These are phyloP conservation scores for Hippopotamyrus pictus DNA, from an alignment of 2,797 vertebrate genomes.

Conservation along the genomic window DNA sequence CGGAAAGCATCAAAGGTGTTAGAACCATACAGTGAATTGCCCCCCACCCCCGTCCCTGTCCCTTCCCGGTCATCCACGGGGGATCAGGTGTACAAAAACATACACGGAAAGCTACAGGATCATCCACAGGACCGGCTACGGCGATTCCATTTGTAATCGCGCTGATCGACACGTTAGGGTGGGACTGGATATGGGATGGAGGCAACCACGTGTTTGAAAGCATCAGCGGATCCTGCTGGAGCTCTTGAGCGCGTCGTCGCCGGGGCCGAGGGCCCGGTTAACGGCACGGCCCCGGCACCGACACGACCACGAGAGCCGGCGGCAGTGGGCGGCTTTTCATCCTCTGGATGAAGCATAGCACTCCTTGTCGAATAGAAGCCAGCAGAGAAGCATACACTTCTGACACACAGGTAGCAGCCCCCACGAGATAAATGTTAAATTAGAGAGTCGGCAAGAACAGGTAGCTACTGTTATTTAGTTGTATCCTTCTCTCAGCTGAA, in stretches of 20 bases:
- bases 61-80: constrained; percentile 42
- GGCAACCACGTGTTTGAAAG: not conserved
- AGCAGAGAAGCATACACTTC: constrained; percentile 45
- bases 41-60: constrained; percentile 31
- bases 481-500: constrained; percentile 39
- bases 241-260: not conserved
- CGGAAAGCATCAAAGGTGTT: constrained; percentile 41
- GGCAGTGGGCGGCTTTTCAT: not conserved
- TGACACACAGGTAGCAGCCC: constrained; percentile 51
- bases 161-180: constrained; percentile 43
- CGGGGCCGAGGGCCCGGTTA: not conserved
- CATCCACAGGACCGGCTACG: constrained; percentile 44
- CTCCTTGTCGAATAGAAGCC: constrained; percentile 40
- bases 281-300: too few species aligned
- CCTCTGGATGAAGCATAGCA: constrained; percentile 36
- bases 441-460: constrained; percentile 41
- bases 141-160: constrained; percentile 44
- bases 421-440: constrained; percentile 48
- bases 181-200: not conserved
- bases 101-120: constrained; percentile 44
- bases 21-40: constrained; percentile 43
- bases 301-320: not conserved
- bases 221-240: not conserved
- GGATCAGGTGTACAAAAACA: constrained; percentile 58
- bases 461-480: constrained; percentile 43